These are phyloP conservation scores for Porites cylindrica DNA, from an alignment of 92 coral and sea anemone species.

Conservation along the genomic window DNA sequence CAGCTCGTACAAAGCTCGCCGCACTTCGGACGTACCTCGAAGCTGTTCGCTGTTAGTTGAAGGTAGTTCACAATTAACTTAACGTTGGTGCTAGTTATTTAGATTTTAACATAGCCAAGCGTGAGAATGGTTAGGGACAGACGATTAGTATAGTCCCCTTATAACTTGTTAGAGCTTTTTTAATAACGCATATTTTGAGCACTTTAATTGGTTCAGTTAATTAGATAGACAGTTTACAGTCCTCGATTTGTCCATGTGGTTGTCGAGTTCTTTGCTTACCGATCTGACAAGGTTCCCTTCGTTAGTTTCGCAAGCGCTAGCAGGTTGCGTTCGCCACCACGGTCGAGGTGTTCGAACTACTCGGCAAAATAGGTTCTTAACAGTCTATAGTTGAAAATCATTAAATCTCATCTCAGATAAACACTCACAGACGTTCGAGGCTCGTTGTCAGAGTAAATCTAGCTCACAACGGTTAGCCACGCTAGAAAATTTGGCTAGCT, in stretches of 20 bases:
- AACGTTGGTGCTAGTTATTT: neutral
- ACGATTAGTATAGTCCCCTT: neutral
- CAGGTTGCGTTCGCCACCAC: neutral
- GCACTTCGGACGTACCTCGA: slow-evolving; percentile 3
- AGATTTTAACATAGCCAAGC: slow-evolving; percentile 11
- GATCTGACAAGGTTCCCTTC: neutral
- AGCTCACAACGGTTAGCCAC: slow-evolving; percentile 8
- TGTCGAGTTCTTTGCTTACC: slow-evolving; percentile 14
- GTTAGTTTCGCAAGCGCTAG: neutral
- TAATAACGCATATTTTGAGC: neutral
- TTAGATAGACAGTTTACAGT: neutral
- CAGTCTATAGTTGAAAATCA: slow-evolving; percentile 7
- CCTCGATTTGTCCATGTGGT: neutral
- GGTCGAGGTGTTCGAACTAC: neutral
- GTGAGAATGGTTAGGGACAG: neutral
- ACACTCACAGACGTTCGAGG: neutral
- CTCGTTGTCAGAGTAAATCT: neutral
- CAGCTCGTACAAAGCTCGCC: neutral
- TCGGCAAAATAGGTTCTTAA: neutral
- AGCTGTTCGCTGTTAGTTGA: slow-evolving; percentile 25
- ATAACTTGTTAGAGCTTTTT: slow-evolving; percentile 2
- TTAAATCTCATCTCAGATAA: neutral
- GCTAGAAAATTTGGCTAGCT: neutral
- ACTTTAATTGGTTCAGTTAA: too few relatives aligned
- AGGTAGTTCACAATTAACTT: slow-evolving; percentile 6